Evolutionary conservation across 1,140 invertebrate species (phyloP).

Genomic region (Cydia amplana): DNA sequence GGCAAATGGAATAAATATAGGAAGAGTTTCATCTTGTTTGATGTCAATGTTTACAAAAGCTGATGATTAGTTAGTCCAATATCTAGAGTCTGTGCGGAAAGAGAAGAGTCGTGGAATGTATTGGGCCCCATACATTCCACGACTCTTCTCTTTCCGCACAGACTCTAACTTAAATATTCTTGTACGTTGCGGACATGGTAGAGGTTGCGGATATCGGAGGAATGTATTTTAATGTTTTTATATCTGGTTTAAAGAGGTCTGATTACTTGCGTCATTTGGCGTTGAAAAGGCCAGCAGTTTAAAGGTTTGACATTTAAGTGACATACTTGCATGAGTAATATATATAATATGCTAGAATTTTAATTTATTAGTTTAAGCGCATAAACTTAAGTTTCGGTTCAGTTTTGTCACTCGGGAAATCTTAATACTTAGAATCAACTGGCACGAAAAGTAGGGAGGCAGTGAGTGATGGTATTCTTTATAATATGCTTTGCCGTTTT

Average conservation of each 20-base stretch:
- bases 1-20: constrained; percentile 15
- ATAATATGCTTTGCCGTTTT: too few species aligned
- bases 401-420: too few species aligned
- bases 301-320: constrained; percentile 19
- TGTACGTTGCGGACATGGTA: neutral
- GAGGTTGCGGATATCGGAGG: neutral
- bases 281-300: neutral
- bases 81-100: too few species aligned
- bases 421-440: too few species aligned
- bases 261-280: neutral
- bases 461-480: too few species aligned
- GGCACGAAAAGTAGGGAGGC: too few species aligned
- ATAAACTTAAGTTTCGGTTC: neutral
- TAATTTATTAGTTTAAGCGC: neutral
- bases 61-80: too few species aligned
- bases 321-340: neutral
- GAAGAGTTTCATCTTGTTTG: constrained; percentile 12
- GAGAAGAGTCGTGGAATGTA: too few species aligned
- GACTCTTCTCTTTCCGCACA: too few species aligned
- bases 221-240: neutral
- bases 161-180: neutral
- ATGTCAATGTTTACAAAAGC: constrained; percentile 23
- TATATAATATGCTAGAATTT: neutral
- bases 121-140: too few species aligned
- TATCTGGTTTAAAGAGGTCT: neutral